Conservation (phyloP, 2,113 vertebrate genomes). For the Brachyistius frenatus region DNA sequence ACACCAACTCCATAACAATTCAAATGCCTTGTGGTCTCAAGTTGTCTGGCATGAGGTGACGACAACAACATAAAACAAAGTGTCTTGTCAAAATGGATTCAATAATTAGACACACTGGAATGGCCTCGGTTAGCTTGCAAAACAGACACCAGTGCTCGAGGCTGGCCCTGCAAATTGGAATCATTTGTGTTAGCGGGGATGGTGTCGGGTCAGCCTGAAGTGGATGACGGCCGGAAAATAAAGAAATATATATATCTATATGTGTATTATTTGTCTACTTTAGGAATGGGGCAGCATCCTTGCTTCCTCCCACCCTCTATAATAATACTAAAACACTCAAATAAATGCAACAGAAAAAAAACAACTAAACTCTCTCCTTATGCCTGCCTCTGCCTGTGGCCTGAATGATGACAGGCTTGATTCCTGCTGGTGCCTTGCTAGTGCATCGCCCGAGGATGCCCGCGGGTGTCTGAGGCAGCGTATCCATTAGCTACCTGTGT, state of each 20-base stretch:
- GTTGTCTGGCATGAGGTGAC: conserved; percentile 60
- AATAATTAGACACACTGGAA: conserved; percentile 69
- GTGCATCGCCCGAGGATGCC: conserved; percentile 76
- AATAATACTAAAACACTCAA: conserved; percentile 4
- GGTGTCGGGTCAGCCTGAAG: conserved; percentile 39
- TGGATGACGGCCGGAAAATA: conserved; percentile 37
- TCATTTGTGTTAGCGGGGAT: conserved; percentile 66
- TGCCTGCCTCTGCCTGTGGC: conserved; percentile 65
- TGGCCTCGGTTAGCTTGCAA: conserved; percentile 57
- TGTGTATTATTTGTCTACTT: conserved; percentile 43
- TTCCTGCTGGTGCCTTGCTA: conserved; percentile 74
- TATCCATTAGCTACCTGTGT: conserved; percentile 79
- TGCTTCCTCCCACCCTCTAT: not conserved
- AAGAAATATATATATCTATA: conserved; percentile 20
- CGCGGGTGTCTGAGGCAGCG: conserved; percentile 68
- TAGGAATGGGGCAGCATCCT: conserved; percentile 18
- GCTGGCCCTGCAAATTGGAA: conserved; percentile 67
- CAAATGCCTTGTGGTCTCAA: conserved; percentile 64
- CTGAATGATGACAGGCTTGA: conserved; percentile 74
- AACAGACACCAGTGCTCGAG: conserved; percentile 66
- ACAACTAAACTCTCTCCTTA: conserved; percentile 58
- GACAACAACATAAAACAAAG: conserved; percentile 63
- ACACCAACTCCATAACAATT: conserved; percentile 53
- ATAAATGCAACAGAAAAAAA: not conserved
- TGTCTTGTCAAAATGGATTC: conserved; percentile 61